A percentile compares a stretch with the other conserved stretches of the same genome.
phyloP scores from a whole-genome alignment of 2,113 vertebrate species.

The Panthera tigris region DNA sequence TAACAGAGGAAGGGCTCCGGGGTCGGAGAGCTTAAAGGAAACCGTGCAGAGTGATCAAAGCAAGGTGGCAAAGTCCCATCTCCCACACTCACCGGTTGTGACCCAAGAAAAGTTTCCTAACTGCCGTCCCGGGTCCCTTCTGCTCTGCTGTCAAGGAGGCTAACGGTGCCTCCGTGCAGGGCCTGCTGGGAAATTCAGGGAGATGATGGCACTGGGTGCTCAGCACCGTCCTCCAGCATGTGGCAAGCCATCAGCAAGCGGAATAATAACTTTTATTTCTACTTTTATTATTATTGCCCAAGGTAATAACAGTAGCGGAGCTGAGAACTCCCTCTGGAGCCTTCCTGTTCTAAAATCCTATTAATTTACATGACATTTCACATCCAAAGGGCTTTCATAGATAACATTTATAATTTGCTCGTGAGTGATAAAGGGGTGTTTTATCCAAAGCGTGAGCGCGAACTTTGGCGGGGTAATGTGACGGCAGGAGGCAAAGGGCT shows the following conservation, averaged over 20 bases:
- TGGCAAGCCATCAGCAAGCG: background rate
- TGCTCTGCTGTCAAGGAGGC: background rate
- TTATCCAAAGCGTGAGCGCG: background rate
- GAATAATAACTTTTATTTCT: conserved; percentile 59
- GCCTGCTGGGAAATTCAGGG: background rate
- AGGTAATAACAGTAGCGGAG: conserved; percentile 40
- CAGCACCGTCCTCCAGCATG: background rate
- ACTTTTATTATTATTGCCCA: conserved; percentile 74
- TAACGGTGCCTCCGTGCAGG: accelerated
- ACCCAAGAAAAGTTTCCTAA: background rate
- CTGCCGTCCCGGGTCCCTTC: background rate
- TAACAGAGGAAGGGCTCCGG: background rate
- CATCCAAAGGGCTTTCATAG: conserved; percentile 55
- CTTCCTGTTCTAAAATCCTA: conserved; percentile 73
- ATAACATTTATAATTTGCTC: conserved; percentile 58
- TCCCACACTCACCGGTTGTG: background rate
- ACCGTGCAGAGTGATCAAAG: accelerated
- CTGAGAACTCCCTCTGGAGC: conserved; percentile 59
- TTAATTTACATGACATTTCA: conserved; percentile 68
- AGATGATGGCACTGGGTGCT: background rate
- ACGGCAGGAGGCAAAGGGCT: background rate
- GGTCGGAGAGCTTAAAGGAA: background rate
- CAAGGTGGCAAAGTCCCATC: background rate
- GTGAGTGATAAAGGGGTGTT: background rate
- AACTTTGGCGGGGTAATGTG: background rate